Percentiles rank a stretch among this genome's conserved stretches.
Conservation (phyloP, 1,140 invertebrate genomes). For the Drosophila pseudoananassae region DNA sequence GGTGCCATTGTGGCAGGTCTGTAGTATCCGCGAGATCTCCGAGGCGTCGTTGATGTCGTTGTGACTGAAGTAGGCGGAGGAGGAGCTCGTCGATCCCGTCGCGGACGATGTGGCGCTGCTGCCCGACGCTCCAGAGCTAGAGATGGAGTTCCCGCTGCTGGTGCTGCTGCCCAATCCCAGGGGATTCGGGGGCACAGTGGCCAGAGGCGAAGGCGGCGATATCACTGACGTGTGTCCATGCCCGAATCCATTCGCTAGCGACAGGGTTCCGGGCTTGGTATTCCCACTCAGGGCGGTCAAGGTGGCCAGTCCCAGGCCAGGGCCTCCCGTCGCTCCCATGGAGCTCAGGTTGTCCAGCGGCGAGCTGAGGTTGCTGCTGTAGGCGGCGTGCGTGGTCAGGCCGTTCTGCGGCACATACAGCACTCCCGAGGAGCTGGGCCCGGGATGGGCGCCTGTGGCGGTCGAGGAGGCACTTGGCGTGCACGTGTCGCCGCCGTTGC, state of each 20-base stretch:
- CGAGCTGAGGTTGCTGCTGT: conserved; percentile 59
- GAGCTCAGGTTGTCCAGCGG: conserved; percentile 43
- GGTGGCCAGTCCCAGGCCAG: not conserved
- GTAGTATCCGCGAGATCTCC: conserved; percentile 82
- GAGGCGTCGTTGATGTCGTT: conserved; percentile 83
- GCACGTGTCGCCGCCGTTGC: conserved; percentile 32
- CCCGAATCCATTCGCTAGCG: conserved; percentile 58
- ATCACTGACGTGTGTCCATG: conserved; percentile 35
- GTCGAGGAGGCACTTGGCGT: not conserved
- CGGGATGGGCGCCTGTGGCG: not conserved
- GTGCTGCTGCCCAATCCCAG: not conserved
- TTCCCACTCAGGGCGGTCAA: not conserved
- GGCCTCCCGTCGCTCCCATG: conserved; percentile 21
- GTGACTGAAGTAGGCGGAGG: conserved; percentile 65
- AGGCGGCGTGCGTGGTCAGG: conserved; percentile 62
- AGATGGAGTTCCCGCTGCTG: not conserved
- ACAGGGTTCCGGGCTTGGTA: conserved; percentile 43
- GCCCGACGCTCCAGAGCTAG: not conserved
- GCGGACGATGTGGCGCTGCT: conserved; percentile 6
- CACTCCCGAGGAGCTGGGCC: conserved; percentile 36
- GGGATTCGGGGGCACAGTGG: conserved; percentile 1
- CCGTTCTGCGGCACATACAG: conserved; percentile 65
- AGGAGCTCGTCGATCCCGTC: not conserved
- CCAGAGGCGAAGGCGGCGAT: conserved; percentile 42
- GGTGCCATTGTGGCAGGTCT: conserved; percentile 78